Evolutionary conservation across 2,113 vertebrate species (phyloP), one percentile per base, ranked within the genome.

Genomic region (Heteronetta atricapilla): DNA sequence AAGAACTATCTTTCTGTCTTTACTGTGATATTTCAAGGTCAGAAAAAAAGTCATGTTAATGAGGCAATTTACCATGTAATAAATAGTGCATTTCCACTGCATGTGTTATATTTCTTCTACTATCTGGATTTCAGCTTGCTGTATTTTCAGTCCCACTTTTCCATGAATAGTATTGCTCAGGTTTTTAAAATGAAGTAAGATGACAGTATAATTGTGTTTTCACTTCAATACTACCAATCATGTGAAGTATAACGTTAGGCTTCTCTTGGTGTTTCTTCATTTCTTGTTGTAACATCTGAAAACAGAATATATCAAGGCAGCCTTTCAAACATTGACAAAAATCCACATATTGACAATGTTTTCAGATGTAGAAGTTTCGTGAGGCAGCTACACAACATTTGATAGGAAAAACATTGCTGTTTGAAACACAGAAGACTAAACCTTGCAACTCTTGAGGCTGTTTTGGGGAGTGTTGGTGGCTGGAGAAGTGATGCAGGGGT

Each of bases 11-110:
- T 19, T 70, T 95, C 90, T 78, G 56, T 86, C 76, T 94, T 81
- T 70, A 40, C 33, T 64, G 31, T 92, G 80, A 22, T 94, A 76
- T 88, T 93, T 88, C 82, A 96, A 96, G 90, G 88, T 88, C 82
- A 83, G 68, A 78, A 77, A 93, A 93, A 93, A 93, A 44, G 44
- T 44, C 44, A 67, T 14, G n/a, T 31, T 90, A 88, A 93, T 73
- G 64, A 73, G 2, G 34, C 26, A 88, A 56, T 92, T 94, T 90
- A 93, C 28, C 38, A 79, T 1, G 0, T 55, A 62, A 92, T 82
- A 91, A 83, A 95, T 81, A 86, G 44, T 58, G 21, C 44, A 73
- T 91, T 89, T n/a, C 58, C 40, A 40, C 11, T 93, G 34, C 31
- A 31, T 12, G 8, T 28, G 36, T 60, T 76, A 66, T 84, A 90